phyloP scores from a whole-genome alignment of 2,113 vertebrate genomes.

The Leptobrachium leishanense region DNA sequence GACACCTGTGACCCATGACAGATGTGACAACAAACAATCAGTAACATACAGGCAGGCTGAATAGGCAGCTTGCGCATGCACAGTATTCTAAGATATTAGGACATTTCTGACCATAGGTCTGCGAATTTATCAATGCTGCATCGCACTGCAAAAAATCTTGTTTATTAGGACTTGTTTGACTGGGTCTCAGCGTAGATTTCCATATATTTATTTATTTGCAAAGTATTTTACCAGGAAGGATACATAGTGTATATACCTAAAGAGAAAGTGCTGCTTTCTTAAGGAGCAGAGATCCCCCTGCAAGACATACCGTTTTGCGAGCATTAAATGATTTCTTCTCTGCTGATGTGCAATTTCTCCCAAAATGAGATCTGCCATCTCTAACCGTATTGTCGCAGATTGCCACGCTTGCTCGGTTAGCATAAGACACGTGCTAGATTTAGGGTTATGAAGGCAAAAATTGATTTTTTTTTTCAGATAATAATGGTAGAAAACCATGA shows the following conservation, averaged over 20 bases:
- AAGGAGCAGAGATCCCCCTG: constrained; percentile 22
- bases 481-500: background rate
- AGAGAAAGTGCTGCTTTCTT: constrained; percentile 21
- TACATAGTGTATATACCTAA: background rate
- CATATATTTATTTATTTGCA: too few relatives aligned
- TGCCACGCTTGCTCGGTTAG: constrained; percentile 11
- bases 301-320: constrained; percentile 7
- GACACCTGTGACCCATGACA: too few relatives aligned
- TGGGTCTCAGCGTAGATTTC: background rate
- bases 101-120: background rate
- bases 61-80: too few relatives aligned
- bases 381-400: constrained; percentile 28
- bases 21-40: too few relatives aligned
- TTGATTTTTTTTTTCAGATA: constrained; percentile 17
- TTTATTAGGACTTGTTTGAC: constrained; percentile 15
- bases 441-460: constrained; percentile 1
- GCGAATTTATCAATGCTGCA: background rate
- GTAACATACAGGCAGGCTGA: too few relatives aligned
- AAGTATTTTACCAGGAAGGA: too few relatives aligned
- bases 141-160: background rate
- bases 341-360: background rate
- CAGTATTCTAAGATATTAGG: background rate
- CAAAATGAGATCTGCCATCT: constrained; percentile 22
- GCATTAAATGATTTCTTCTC: constrained; percentile 37
- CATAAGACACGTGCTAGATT: constrained; percentile 13